Conservation (phyloP, 2,113 vertebrate genomes). For the Gavialis gangeticus region DNA sequence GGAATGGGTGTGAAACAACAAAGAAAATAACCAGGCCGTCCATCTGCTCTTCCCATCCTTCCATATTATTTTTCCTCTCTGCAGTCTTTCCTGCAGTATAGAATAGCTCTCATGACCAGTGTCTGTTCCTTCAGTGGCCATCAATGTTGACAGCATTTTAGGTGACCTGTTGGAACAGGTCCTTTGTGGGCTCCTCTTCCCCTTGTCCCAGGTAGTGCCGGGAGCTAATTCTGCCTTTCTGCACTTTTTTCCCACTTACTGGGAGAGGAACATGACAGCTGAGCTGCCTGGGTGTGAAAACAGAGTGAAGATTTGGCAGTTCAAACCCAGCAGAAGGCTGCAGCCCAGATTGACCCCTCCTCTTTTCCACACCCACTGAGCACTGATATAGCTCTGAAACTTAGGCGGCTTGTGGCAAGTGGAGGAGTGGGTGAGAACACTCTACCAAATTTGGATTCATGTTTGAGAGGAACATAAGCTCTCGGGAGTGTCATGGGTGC, state of each 20-base stretch:
- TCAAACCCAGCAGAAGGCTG: constrained; percentile 52
- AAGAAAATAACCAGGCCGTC: not conserved
- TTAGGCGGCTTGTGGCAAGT: constrained; percentile 32
- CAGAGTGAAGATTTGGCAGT: not conserved
- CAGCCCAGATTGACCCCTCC: constrained; percentile 69
- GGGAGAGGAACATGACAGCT: constrained; percentile 49
- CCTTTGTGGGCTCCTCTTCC: not conserved
- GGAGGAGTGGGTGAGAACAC: constrained; percentile 53
- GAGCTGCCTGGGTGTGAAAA: constrained; percentile 49
- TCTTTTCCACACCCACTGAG: constrained; percentile 46
- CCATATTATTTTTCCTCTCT: not conserved
- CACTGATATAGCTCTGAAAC: constrained; percentile 16
- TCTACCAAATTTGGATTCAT: constrained; percentile 49
- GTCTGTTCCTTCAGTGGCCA: not conserved
- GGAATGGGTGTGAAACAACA: not conserved
- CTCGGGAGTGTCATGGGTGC: constrained; percentile 46
- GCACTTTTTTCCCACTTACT: constrained; percentile 12
- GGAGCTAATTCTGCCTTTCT: not conserved
- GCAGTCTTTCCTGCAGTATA: not conserved
- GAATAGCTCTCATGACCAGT: not conserved
- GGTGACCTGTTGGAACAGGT: not conserved
- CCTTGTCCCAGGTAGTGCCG: not conserved
- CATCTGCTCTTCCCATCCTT: not conserved
- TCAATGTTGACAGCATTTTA: not conserved
- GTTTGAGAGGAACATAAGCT: constrained; percentile 34